These are phyloP conservation scores for Boulengeromyrus knoepffleri DNA, from an alignment of 2,113 vertebrate species.

Conservation along the genomic window DNA sequence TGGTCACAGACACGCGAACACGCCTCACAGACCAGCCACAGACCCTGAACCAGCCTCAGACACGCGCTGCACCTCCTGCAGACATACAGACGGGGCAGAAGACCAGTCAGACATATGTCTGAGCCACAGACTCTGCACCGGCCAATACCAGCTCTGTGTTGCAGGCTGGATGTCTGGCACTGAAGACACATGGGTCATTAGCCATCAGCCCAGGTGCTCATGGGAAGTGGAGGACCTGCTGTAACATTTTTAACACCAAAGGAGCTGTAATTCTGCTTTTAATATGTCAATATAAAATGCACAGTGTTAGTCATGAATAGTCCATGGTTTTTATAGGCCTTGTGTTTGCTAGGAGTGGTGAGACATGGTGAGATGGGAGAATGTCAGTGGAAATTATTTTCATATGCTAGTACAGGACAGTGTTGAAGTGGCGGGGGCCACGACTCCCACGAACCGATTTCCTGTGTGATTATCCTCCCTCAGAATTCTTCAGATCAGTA, in stretches of 20 bases:
- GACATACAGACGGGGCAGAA: neutral
- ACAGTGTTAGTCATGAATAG: neutral
- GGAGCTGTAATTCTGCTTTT: neutral
- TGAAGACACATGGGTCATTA: neutral
- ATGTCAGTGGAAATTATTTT: slow-evolving; percentile 1
- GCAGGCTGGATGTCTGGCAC: neutral
- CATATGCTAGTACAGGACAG: neutral
- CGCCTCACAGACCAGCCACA: neutral
- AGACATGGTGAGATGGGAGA: neutral
- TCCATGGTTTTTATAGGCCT: neutral
- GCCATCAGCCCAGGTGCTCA: neutral
- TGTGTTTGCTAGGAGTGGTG: neutral
- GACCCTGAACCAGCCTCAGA: neutral
- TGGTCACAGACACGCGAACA: neutral
- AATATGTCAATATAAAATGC: slow-evolving; percentile 12
- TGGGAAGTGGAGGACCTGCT: neutral
- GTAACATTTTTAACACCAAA: neutral
- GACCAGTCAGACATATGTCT: neutral
- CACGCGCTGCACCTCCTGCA: neutral
- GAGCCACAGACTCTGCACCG: neutral
- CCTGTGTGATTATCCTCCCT: neutral
- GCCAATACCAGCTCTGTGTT: neutral
- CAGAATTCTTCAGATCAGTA: neutral
- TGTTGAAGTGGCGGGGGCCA: neutral
- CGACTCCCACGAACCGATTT: neutral